These are phyloP conservation scores for Aleiodes testaceus DNA, from an alignment of 2,888 invertebrate genomes.

Conservation along the genomic window DNA sequence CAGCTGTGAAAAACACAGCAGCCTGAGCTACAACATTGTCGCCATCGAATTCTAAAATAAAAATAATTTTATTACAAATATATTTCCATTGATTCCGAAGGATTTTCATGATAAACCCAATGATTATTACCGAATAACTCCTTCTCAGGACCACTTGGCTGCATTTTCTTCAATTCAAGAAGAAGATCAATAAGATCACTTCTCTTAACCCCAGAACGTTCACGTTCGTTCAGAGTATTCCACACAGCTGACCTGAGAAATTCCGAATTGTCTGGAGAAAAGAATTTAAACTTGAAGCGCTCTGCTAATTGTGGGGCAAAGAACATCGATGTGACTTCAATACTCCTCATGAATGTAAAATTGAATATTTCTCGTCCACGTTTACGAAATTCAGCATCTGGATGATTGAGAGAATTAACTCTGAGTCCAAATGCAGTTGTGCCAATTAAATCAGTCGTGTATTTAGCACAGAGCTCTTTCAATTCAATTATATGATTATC, in stretches of 20 bases:
- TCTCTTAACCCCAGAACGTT: constrained; percentile 67
- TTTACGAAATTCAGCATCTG: constrained; percentile 72
- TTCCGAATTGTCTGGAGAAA: constrained; percentile 62
- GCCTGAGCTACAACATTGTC: constrained; percentile 63
- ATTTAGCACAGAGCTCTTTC: constrained; percentile 64
- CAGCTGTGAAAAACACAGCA: constrained; percentile 59
- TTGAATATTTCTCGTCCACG: constrained; percentile 71
- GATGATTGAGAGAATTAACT: constrained; percentile 72
- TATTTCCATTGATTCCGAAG: not conserved
- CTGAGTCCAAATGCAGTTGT: constrained; percentile 74
- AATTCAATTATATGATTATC: constrained; percentile 57
- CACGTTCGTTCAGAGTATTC: constrained; percentile 71
- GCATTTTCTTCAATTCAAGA: constrained; percentile 68
- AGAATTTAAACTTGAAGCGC: constrained; percentile 67
- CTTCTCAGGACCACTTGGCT: constrained; percentile 46
- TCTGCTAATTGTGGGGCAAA: constrained; percentile 71
- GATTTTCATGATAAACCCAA: not conserved
- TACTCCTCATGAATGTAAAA: constrained; percentile 63
- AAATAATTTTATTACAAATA: not conserved
- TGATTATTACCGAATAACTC: constrained; percentile 45
- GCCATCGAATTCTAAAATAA: constrained; percentile 58
- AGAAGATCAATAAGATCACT: constrained; percentile 74
- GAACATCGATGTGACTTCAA: constrained; percentile 70
- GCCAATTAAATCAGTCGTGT: constrained; percentile 73
- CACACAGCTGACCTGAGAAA: constrained; percentile 72